A percentile compares a stretch with the other conserved stretches of the same genome.
These are phyloP conservation scores for Callinectes sapidus DNA, from an alignment of 2,888 invertebrate species.

Conservation along the genomic window DNA sequence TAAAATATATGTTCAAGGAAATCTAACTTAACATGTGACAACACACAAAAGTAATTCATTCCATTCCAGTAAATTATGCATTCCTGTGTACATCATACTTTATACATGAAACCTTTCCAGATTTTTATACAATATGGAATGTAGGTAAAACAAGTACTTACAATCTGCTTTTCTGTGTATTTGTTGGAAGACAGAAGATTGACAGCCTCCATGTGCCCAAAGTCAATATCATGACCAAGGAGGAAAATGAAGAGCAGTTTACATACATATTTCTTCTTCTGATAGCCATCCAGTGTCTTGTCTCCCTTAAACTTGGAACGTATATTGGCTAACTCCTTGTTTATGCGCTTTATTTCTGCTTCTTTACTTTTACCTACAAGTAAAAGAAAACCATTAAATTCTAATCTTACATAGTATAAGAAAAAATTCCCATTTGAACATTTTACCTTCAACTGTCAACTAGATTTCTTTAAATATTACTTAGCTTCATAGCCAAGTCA, in stretches of 20 bases:
- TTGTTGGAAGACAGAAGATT: constrained; percentile 99
- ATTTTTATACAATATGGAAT: background rate
- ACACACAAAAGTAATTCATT: background rate
- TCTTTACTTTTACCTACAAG: constrained; percentile 96
- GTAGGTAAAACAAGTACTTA: constrained; percentile 77
- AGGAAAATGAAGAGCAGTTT: constrained; percentile 99
- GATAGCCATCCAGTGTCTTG: constrained; percentile 99
- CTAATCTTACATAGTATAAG: background rate
- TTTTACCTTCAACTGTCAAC: background rate
- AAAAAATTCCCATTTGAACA: background rate
- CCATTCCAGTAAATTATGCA: background rate
- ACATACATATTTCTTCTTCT: constrained; percentile 99
- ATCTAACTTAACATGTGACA: background rate
- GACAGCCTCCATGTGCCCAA: constrained; percentile 99
- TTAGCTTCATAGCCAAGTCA: background rate
- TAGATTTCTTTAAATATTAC: background rate
- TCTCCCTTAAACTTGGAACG: constrained; percentile 99
- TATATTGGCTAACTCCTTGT: constrained; percentile 99
- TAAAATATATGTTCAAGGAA: background rate
- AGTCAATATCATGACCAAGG: constrained; percentile 99
- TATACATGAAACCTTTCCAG: background rate
- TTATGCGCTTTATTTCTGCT: constrained; percentile 99
- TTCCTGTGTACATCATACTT: background rate
- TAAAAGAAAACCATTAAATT: background rate
- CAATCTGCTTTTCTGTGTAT: constrained; percentile 99